These are phyloP conservation scores for Glossosoma conforme DNA, from an alignment of 1,140 invertebrate species.

Conservation along the genomic window DNA sequence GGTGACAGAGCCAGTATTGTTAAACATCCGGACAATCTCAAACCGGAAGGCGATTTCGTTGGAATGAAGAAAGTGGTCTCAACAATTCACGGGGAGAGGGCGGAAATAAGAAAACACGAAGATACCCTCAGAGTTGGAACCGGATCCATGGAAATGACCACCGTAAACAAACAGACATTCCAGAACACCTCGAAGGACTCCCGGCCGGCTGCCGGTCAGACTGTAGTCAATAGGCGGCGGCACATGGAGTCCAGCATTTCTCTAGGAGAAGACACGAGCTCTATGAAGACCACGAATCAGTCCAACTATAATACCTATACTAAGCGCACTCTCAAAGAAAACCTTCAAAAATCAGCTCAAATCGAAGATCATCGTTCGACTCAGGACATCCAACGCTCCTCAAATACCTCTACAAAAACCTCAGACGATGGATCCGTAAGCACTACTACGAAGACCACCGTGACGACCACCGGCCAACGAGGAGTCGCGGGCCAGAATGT, in stretches of 20 bases:
- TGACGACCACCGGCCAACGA: constrained; percentile 33
- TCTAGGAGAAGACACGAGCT: constrained; percentile 53
- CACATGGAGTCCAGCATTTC: constrained; percentile 61
- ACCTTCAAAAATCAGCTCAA: constrained; percentile 35
- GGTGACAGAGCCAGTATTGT: constrained; percentile 33
- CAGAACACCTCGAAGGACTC: constrained; percentile 40
- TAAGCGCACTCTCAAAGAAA: constrained; percentile 40
- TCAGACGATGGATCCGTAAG: constrained; percentile 51
- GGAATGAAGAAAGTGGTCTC: constrained; percentile 33
- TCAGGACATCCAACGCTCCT: constrained; percentile 15
- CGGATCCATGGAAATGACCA: constrained; percentile 50
- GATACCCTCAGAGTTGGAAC: constrained; percentile 50
- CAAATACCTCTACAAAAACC: constrained; percentile 37
- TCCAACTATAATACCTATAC: constrained; percentile 58
- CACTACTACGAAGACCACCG: constrained; percentile 49
- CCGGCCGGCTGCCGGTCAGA: constrained; percentile 27
- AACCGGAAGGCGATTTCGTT: constrained; percentile 39
- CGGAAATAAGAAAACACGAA: constrained; percentile 51
- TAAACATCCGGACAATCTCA: constrained; percentile 55
- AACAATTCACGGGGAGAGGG: constrained; percentile 49
- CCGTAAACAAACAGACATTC: constrained; percentile 49
- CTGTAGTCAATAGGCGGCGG: constrained; percentile 39
- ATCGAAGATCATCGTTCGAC: constrained; percentile 30
- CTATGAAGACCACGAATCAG: constrained; percentile 55
- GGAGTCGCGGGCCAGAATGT: constrained; percentile 15